These are phyloP conservation scores for Morpho deidamia DNA, from an alignment of 2,888 invertebrate genomes.

Conservation along the genomic window DNA sequence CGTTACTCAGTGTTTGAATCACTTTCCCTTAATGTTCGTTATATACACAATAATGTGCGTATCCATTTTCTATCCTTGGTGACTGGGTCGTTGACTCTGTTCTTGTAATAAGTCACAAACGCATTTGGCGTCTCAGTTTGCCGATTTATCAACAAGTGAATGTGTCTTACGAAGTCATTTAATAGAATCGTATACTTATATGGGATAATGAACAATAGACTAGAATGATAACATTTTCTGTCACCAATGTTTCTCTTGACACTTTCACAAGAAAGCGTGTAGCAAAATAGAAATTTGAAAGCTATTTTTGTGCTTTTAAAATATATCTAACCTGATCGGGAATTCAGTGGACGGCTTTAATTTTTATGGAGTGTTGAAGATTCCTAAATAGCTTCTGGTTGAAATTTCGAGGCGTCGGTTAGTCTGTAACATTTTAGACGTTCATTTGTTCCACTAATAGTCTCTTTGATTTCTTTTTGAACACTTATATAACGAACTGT, in stretches of 20 bases:
- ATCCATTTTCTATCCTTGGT: constrained; percentile 51
- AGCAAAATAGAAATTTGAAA: not conserved
- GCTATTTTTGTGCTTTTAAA: constrained; percentile 10
- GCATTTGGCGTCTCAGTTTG: constrained; percentile 45
- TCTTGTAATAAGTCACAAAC: constrained; percentile 47
- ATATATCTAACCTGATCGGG: constrained; percentile 16
- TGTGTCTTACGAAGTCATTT: constrained; percentile 34
- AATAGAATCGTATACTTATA: constrained; percentile 19
- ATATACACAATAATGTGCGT: constrained; percentile 30
- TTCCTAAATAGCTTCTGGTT: constrained; percentile 39
- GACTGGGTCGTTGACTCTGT: constrained; percentile 61
- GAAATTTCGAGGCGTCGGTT: constrained; percentile 34
- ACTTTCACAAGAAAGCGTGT: constrained; percentile 12
- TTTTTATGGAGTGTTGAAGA: constrained; percentile 32
- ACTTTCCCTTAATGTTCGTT: constrained; percentile 22
- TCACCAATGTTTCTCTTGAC: constrained; percentile 9
- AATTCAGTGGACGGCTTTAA: constrained; percentile 30
- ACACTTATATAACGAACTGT: constrained; percentile 10
- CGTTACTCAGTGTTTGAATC: constrained; percentile 4
- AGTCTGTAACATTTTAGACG: constrained; percentile 25
- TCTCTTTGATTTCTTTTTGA: constrained; percentile 16
- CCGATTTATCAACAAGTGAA: constrained; percentile 33
- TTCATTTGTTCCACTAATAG: constrained; percentile 15
- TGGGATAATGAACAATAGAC: constrained; percentile 17
- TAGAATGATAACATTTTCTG: constrained; percentile 9